Base-by-base conservation (phyloP, 2,113 vertebrate genomes). In the Leptosomus discolor region DNA sequence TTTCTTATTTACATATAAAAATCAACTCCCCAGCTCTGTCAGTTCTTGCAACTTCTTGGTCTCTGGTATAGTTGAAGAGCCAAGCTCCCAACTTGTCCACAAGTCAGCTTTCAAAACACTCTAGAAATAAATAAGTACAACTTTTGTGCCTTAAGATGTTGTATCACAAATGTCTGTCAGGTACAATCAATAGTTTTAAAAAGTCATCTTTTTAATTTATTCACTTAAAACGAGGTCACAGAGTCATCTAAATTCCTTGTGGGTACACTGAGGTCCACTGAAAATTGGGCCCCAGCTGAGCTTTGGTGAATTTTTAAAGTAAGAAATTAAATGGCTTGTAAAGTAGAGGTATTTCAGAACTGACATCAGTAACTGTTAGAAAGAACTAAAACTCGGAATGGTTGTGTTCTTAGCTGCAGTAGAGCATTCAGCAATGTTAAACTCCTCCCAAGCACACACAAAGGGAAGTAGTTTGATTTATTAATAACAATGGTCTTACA, bases 241-340 rank as follows among this genome's bases (percentile, higher is more conserved):
- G 58, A 92, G 64, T 83, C 68, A 77, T 56, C 65, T 74, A 29
- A 91, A 90, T 92, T 95, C 88, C 39, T 92, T 90, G 65, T 77
- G 89, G 75, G 46, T 82, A 60, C 61, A 96, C 37, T 85, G 85
- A 94, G 65, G 50, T 89, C 85, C 90, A 89, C 88, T 89, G 91
- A 93, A 96, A 93, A 93, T 57, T 50, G 69, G 65, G 84, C 67
- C 68, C 74, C 90, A 88, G 71, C 69, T 94, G 84, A 96, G 80
- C 88, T 92, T 90, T 77, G 79, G 68, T 85, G 79, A 88, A 71
- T 82, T 97, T 95, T 97, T 94, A 83, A 90, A 93, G 48, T 27
- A 83, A 93, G 83, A 71, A 92, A 92, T 95, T 83, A 96, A 95
- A 95, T 89, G 91, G 81, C 89, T 97, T 96, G 85, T 90, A 89